Base-by-base conservation (phyloP, 2,888 invertebrate genomes). In the Carcina quercana region DNA sequence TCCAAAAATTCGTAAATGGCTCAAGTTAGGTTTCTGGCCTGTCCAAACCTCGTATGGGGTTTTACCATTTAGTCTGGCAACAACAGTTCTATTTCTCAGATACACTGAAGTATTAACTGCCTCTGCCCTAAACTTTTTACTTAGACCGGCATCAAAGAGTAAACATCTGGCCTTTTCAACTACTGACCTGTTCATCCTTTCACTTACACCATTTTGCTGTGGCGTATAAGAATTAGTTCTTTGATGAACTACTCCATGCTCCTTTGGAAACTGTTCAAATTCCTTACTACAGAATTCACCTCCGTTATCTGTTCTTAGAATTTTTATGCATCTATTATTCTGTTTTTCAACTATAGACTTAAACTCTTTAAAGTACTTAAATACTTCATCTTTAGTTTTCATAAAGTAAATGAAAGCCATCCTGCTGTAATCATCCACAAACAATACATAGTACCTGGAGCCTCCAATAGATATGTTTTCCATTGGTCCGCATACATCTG, bases 121-220 rank as follows among this genome's bases (percentile, higher is more conserved):
- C 19, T 41, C 41, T 13, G 30, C 41, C 41, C 41, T 38, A 17
- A 24, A 42, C 5, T 28, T 25, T 15, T 34, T 30, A 12, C 25
- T n/a, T 1, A 39, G 26, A 17, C 34, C 29, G 15, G 39, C 8
- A 3, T 29, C 20, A 7, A n/a, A 3, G 10, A 39, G 15, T 34
- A 39, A 32, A 13, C 36, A 39, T 6, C 39, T 30, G 2, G 25
- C 28, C 22, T 39, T 39, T 2, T 38, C 22, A 7, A 22, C 7
- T n/a, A 2, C 5, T 5, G 22, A 10, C 22, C 22, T 6, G 10
- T 22, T 22, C 2, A 36, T 28, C 1, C 39, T 25, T 15, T 36
- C 36, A 5, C 31, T 17, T 2, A 34, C 32, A 2, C 37, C 36
- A 11, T 29, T 32, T 11, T 39, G 39, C 13, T 15, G 25, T 3